Conservation (phyloP, 2,797 vertebrate genomes). For the Parotocinclus haroldoi region DNA sequence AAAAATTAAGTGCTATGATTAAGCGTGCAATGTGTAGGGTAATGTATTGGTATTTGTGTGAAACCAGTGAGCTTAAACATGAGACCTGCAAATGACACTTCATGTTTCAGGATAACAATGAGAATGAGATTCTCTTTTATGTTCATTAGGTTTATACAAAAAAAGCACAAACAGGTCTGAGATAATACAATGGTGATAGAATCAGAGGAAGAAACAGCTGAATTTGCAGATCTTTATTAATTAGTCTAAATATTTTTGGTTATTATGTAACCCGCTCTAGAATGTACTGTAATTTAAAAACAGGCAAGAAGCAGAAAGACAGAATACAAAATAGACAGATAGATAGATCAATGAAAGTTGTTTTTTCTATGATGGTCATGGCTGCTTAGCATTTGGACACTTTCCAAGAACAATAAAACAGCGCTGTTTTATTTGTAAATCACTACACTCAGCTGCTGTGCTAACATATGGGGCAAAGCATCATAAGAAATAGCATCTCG, state of each 20-base stretch:
- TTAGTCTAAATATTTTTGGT: slow-evolving; percentile 8
- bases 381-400: slow-evolving; percentile 41
- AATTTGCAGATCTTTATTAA: slow-evolving; percentile 33
- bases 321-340: slow-evolving; percentile 3
- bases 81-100: too few species aligned
- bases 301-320: slow-evolving; percentile 14
- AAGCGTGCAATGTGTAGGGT: too few species aligned
- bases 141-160: slow-evolving; percentile 42
- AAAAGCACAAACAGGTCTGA: slow-evolving; percentile 34
- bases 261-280: slow-evolving; percentile 2
- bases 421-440: slow-evolving; percentile 37
- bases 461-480: slow-evolving; percentile 31
- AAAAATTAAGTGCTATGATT: too few species aligned
- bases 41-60: too few species aligned
- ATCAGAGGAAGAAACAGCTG: slow-evolving; percentile 35
- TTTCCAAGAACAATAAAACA: slow-evolving; percentile 43
- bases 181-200: slow-evolving; percentile 30
- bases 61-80: too few species aligned
- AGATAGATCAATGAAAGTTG: slow-evolving; percentile 51
- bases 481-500: slow-evolving; percentile 36
- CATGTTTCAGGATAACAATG: too few species aligned
- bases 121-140: slow-evolving; percentile 5
- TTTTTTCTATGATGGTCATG: slow-evolving; percentile 57
- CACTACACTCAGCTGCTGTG: slow-evolving; percentile 25
- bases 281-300: slow-evolving; percentile 5